Percentiles rank a stretch among this genome's conserved stretches.
These are phyloP conservation scores for Gorsachius goisagi DNA, from an alignment of 2,113 vertebrate species.

Conservation along the genomic window DNA sequence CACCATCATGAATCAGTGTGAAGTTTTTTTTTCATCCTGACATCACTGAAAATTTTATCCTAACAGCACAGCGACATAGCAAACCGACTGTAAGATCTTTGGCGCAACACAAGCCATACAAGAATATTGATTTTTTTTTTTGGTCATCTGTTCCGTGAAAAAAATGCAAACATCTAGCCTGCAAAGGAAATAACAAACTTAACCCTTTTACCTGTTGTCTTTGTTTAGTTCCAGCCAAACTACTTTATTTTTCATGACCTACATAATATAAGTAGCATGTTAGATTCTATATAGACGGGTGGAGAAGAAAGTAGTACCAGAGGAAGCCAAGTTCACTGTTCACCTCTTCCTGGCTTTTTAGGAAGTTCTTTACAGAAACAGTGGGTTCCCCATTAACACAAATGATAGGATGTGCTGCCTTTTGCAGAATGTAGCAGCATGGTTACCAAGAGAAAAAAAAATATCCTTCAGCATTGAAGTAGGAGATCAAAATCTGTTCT, in stretches of 20 bases:
- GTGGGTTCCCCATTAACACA: not conserved
- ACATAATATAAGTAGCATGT: not conserved
- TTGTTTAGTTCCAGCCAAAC: not conserved
- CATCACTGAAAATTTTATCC: not conserved
- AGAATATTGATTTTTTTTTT: not conserved
- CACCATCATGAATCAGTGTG: no score
- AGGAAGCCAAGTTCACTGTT: not conserved
- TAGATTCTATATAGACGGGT: not conserved
- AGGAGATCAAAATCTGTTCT: conserved; percentile 43
- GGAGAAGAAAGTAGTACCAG: not conserved
- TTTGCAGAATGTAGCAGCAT: not conserved
- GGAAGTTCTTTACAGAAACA: not conserved
- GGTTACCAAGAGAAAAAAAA: not conserved
- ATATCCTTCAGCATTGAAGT: not conserved
- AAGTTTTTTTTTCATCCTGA: not conserved
- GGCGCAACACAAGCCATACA: not conserved
- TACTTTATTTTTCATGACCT: conserved; percentile 12
- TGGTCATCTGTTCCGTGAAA: not conserved
- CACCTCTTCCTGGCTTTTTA: not conserved
- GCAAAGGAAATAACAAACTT: not conserved
- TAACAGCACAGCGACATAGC: not conserved
- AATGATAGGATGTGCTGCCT: not conserved
- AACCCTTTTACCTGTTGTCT: not conserved
- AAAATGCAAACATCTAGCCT: not conserved
- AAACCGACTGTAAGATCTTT: not conserved